These are phyloP conservation scores for Vultur gryphus DNA, from an alignment of 2,797 vertebrate species.

Conservation along the genomic window DNA sequence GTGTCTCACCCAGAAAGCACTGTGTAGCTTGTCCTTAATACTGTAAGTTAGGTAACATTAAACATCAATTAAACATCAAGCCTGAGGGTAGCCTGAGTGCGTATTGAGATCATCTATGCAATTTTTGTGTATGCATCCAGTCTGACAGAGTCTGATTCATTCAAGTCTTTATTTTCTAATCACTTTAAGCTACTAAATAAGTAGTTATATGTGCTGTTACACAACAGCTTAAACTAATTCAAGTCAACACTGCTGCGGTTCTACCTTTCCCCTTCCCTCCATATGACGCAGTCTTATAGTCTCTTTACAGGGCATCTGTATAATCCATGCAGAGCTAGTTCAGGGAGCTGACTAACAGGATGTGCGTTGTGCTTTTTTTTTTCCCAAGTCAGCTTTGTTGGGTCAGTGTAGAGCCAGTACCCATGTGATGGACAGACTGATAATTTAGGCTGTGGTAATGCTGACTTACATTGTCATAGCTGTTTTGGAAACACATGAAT, in stretches of 20 bases:
- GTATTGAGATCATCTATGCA: background rate
- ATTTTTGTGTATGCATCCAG: background rate
- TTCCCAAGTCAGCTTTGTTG: background rate
- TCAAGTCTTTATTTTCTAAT: background rate
- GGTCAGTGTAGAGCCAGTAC: background rate
- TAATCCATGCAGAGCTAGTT: background rate
- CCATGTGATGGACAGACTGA: background rate
- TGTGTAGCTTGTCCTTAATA: background rate
- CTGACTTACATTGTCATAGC: background rate
- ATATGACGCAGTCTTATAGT: background rate
- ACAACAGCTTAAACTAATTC: background rate
- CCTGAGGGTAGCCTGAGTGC: background rate
- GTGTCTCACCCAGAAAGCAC: background rate
- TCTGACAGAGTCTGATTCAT: background rate
- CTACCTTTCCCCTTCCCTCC: background rate
- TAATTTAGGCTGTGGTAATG: background rate
- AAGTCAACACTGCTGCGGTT: background rate
- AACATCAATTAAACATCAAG: background rate
- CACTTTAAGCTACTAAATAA: background rate
- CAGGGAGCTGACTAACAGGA: background rate
- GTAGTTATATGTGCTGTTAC: background rate
- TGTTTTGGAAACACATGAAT: background rate
- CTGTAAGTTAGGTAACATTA: background rate
- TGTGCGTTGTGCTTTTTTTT: background rate
- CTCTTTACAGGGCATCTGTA: background rate